Evolutionary conservation across 2,888 invertebrate genomes (phyloP), one percentile per base, ranked within the genome.

Genomic region (Macropis europaea): DNA sequence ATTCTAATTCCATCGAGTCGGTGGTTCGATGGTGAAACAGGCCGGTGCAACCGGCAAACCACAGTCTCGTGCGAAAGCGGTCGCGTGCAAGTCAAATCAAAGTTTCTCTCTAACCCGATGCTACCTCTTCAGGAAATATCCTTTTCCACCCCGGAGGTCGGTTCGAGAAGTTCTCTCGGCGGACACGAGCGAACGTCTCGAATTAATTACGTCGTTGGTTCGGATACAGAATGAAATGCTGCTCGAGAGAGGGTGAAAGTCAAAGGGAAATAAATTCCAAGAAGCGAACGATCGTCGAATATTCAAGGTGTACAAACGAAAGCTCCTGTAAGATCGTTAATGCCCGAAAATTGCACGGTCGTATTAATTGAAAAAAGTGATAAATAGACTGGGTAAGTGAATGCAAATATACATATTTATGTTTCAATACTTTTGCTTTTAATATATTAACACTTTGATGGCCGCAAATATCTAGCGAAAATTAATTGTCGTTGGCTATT

Each of bases 81-180:
- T 74, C 76, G 66, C 81, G 68, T 81, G 67, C 64, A 54, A 52
- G 56, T 53, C 32, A 57, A 79, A 79, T 79, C 80, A 75, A 79
- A 79, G 75, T 79, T 77, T 70, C 61, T 34, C 43, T 64, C 40
- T 15, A 60, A 52, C 54, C 24, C 48, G 43, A 30, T 24, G 50
- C 34, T 54, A 36, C 38, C 63, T 76, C 74, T 45, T 60, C 68
- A 40, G 36, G 52, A 79, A 69, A 74, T 69, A 66, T 80, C 68
- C 68, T 75, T 80, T 75, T 68, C 68, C 64, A 77, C 42, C 59
- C 48, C 40, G 30, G 42, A 74, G 68, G 59, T 66, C 60, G 19
- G 40, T 15, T 48, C 26, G 34, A 32, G 50, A 79, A 72, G 34
- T 75, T 79, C 57, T 57, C 62, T 45, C 68, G 36, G 15, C 40